Conservation (phyloP, 2,113 vertebrate genomes). For the Oenanthe melanoleuca region DNA sequence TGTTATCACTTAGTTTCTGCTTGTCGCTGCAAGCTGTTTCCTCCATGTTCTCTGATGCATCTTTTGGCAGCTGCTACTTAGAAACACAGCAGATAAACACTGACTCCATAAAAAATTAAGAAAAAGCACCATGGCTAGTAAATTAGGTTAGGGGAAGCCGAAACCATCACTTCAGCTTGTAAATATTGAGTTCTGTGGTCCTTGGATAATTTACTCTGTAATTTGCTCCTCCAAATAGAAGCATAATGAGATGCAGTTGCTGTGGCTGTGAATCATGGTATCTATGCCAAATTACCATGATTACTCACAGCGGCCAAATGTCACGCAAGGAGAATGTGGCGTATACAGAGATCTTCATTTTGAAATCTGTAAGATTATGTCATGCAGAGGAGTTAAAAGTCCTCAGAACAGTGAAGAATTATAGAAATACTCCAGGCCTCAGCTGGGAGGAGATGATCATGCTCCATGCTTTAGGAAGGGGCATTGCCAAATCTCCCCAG, state of each 20-base stretch:
- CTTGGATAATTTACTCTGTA: not conserved
- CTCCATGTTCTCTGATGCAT: not conserved
- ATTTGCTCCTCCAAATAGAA: not conserved
- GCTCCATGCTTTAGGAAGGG: not conserved
- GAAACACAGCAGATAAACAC: not conserved
- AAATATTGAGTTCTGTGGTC: not conserved
- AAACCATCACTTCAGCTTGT: not conserved
- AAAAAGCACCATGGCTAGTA: not conserved
- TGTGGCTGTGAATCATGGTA: conserved; percentile 30
- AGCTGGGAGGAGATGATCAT: not conserved
- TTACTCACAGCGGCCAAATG: conserved; percentile 19
- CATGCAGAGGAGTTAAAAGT: conserved; percentile 44
- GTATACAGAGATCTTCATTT: not conserved
- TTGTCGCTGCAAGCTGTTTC: not conserved
- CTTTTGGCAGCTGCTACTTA: conserved; percentile 25
- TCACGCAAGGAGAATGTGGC: not conserved
- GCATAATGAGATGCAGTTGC: conserved; percentile 28
- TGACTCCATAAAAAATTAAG: not conserved
- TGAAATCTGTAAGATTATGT: conserved; percentile 36
- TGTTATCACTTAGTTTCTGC: conserved; percentile 11
- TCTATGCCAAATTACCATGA: conserved; percentile 29
- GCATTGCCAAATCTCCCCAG: not conserved
- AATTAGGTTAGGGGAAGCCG: not conserved
- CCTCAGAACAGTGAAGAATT: not conserved
- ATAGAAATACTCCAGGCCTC: conserved; percentile 15